These are phyloP conservation scores for Salminus brasiliensis DNA, from an alignment of 2,113 vertebrate genomes.

Conservation along the genomic window DNA sequence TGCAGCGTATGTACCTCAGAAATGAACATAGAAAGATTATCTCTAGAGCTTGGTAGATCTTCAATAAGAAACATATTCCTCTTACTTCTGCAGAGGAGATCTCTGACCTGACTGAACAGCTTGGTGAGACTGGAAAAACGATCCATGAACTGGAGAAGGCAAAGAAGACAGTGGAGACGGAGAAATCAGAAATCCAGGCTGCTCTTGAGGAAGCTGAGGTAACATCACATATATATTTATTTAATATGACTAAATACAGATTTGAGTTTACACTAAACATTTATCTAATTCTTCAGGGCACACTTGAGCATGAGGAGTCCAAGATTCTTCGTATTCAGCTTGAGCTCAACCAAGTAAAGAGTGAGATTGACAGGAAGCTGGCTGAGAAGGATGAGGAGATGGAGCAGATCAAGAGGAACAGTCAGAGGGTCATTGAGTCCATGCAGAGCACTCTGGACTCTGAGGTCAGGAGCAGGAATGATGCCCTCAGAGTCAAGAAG, in stretches of 20 bases:
- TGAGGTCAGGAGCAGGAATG: conserved; percentile 75
- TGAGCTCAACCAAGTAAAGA: conserved; percentile 85
- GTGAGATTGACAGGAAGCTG: conserved; percentile 84
- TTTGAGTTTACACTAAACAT: neutral
- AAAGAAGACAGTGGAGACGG: conserved; percentile 73
- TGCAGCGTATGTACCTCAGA: conserved; percentile 33
- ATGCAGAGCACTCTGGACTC: conserved; percentile 84
- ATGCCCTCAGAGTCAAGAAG: conserved; percentile 76
- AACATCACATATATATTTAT: too few relatives aligned
- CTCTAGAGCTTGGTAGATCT: too few relatives aligned
- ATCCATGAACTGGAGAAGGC: conserved; percentile 83
- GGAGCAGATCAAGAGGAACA: conserved; percentile 84
- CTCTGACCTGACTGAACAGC: conserved; percentile 50
- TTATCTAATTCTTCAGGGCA: conserved; percentile 61
- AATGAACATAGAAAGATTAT: too few relatives aligned
- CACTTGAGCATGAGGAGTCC: conserved; percentile 76
- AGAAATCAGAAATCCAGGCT: conserved; percentile 53
- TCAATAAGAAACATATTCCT: neutral
- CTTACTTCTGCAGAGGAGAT: conserved; percentile 45
- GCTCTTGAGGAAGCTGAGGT: conserved; percentile 55
- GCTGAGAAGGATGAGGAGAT: conserved; percentile 89
- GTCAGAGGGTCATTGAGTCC: conserved; percentile 80
- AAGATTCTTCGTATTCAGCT: conserved; percentile 78
- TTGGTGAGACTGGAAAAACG: conserved; percentile 75
- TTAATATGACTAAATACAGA: too few relatives aligned